Percentiles rank a stretch among this genome's conserved stretches.
These are phyloP conservation scores for Odontophorus gujanensis DNA, from an alignment of 2,113 vertebrate species.

Conservation along the genomic window DNA sequence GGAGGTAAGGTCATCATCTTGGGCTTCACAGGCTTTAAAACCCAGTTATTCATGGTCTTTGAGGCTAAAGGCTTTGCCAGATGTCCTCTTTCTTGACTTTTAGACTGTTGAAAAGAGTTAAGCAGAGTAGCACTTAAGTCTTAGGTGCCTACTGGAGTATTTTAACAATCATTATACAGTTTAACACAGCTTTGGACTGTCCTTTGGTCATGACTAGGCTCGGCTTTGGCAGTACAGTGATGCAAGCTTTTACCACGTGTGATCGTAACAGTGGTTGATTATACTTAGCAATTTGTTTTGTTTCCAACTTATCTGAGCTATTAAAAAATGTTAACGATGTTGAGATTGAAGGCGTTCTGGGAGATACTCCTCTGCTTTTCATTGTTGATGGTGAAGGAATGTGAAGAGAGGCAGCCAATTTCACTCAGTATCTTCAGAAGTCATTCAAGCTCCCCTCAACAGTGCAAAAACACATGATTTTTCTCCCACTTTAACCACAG, in stretches of 20 bases:
- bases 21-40: background rate
- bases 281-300: background rate
- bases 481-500: conserved; percentile 31
- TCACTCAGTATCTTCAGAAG: background rate
- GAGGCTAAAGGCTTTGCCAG: background rate
- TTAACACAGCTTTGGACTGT: background rate
- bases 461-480: conserved; percentile 54
- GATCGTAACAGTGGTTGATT: background rate
- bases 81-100: background rate
- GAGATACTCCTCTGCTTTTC: background rate
- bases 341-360: background rate
- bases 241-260: background rate
- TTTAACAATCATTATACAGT: background rate
- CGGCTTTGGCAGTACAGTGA: background rate
- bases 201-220: background rate
- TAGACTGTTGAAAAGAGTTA: background rate
- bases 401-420: background rate
- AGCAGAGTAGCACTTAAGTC: background rate
- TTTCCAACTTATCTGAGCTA: background rate
- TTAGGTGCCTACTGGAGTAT: background rate
- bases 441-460: background rate
- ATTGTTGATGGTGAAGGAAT: background rate
- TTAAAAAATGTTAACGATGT: background rate
- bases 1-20: background rate
- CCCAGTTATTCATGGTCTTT: background rate